Base-by-base conservation (phyloP, 2,113 vertebrate species). In the Sebastes schlegelii region DNA sequence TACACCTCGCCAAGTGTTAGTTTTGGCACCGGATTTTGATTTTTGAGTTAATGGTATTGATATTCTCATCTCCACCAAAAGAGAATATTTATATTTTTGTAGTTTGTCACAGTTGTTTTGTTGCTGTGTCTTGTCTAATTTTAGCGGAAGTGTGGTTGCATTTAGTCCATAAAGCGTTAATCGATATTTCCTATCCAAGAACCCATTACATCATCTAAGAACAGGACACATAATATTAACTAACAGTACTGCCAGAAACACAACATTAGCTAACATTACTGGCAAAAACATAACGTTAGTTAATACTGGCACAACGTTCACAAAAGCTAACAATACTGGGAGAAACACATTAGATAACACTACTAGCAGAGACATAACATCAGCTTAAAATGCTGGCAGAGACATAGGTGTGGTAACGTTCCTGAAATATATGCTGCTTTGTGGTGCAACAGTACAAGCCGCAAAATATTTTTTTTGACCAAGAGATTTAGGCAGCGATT, bases 1-100 rank as follows among this genome's bases (percentile, higher is more conserved):
- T 46, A 57, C 81, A 64, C 74, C 67, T 84, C 81, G 76, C 72
- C 70, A n/a, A 11, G 64, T 67, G 54, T 84, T 63, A 0, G 42
- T 70, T 80, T 80, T 43, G 13, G 40, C 34, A 46, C 45, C 13
- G 26, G 14, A n/a, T 64, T 83, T 75, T 51, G 45, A 45, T 75
- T 84, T 79, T 61, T 57, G 34, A 14, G 45, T n/a, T 34, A 11
- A 12, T 67, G 34, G 14, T 19, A 21, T 7, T 79, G 67, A 73
- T 55, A 8, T 72, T 85, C 14, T 62, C 9, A 70, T 79, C 43
- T 73, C 19, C 14, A 2, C 4, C n/a, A 43, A 45, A 70, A 34
- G 51, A 6, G 14, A 16, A 26, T 8, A 62, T 34, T 4, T 4
- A 48, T 34, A 40, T 48, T 26, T 62, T 46, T 3, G 11, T 60